These are phyloP conservation scores for Malachius bipustulatus DNA, from an alignment of 2,888 invertebrate genomes.

Conservation along the genomic window DNA sequence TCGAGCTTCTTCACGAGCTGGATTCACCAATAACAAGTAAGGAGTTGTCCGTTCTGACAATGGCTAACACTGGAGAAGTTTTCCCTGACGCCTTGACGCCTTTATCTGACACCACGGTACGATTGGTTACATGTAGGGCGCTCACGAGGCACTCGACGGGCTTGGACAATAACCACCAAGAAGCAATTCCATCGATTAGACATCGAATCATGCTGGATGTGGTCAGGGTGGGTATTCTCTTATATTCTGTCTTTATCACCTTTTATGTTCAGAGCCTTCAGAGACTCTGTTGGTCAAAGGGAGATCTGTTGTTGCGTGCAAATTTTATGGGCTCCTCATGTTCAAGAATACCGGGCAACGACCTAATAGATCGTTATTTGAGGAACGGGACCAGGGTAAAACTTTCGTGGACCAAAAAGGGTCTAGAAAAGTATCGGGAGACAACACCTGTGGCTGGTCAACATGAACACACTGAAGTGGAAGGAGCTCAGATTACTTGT, in stretches of 20 bases:
- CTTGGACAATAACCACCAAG: constrained; percentile 18
- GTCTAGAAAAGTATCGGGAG: too few relatives aligned
- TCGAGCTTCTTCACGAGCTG: constrained; percentile 67
- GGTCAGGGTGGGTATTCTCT: constrained; percentile 21
- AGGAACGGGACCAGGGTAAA: too few relatives aligned
- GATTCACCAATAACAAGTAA: constrained; percentile 55
- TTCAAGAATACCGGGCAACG: too few relatives aligned
- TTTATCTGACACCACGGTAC: constrained; percentile 17
- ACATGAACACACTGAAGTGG: too few relatives aligned
- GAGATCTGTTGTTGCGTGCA: too few relatives aligned
- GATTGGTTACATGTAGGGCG: constrained; percentile 17
- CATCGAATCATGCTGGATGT: constrained; percentile 32
- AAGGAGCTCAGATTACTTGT: too few relatives aligned
- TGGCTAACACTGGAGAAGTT: constrained; percentile 64
- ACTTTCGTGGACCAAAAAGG: too few relatives aligned
- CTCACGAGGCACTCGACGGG: constrained; percentile 15
- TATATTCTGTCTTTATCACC: constrained; percentile 3
- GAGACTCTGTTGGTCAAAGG: too few relatives aligned
- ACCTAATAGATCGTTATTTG: too few relatives aligned
- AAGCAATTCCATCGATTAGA: constrained; percentile 22
- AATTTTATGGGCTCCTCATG: too few relatives aligned
- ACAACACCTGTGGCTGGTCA: too few relatives aligned
- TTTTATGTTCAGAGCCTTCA: too few relatives aligned
- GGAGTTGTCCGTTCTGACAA: constrained; percentile 52
- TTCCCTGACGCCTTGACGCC: constrained; percentile 44